Conservation (phyloP, 2,888 invertebrate genomes). For the Brachypterus glaber region DNA sequence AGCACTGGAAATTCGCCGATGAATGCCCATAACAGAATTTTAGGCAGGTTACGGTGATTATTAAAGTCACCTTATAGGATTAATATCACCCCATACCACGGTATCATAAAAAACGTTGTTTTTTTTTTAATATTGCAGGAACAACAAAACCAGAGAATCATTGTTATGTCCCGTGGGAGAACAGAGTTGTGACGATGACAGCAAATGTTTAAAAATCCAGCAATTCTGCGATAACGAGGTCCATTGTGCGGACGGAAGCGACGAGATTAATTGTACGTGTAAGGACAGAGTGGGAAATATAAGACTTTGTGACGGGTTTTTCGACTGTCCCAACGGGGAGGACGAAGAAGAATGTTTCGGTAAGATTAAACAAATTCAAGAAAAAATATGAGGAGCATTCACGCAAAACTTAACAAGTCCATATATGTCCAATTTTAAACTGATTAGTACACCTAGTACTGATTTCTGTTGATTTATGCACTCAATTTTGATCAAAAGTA, state of each 20-base stretch:
- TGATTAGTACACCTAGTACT: no score
- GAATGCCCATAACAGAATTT: not conserved
- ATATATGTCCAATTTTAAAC: no score
- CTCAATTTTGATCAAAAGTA: no score
- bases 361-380: slow-evolving; percentile 33
- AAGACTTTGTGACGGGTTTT: slow-evolving; percentile 70
- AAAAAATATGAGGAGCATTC: no score
- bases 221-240: slow-evolving; percentile 65
- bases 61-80: no score
- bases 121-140: slow-evolving; percentile 18
- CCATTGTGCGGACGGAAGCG: slow-evolving; percentile 68
- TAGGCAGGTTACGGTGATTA: no score
- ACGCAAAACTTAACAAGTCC: no score
- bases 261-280: slow-evolving; percentile 67
- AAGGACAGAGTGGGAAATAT: slow-evolving; percentile 54
- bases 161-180: slow-evolving; percentile 32
- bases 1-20: no score
- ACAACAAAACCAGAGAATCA: slow-evolving; percentile 27
- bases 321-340: slow-evolving; percentile 72
- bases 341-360: slow-evolving; percentile 74
- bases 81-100: not conserved
- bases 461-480: no score
- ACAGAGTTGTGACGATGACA: slow-evolving; percentile 33
- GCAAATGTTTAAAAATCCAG: slow-evolving; percentile 46
- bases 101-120: not conserved